Conservation (phyloP, 1,140 invertebrate species). For the Penaeus japonicus region DNA sequence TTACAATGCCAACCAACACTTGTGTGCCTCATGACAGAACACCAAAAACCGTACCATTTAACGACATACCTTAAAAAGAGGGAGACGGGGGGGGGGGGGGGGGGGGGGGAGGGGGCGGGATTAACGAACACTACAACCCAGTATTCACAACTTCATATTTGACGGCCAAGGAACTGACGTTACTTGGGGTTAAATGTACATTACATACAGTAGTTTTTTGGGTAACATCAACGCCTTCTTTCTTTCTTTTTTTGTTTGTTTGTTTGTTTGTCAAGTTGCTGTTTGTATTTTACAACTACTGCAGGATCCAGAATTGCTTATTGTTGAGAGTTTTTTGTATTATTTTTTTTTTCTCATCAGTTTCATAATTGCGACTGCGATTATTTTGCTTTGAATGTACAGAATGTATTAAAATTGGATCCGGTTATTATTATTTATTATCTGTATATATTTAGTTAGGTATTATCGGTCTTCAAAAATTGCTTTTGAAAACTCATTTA, state of each 20-base stretch:
- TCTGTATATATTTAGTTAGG: neutral
- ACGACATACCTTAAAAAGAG: neutral
- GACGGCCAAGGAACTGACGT: constrained; percentile 15
- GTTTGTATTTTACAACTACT: constrained; percentile 18
- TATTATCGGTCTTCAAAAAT: neutral
- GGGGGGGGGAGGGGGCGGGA: no score
- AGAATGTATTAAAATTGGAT: neutral
- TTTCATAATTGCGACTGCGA: neutral
- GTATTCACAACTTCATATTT: constrained; percentile 42
- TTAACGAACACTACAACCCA: constrained; percentile 48
- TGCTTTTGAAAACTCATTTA: neutral
- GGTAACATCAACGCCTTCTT: constrained; percentile 37
- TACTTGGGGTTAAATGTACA: constrained; percentile 45
- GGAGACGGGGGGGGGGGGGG: no score
- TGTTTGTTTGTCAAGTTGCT: no score
- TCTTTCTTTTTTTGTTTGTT: constrained; percentile 19
- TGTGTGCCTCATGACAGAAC: no score
- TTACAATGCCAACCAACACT: no score
- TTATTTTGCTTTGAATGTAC: constrained; percentile 9
- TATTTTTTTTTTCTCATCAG: neutral
- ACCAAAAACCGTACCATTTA: neutral
- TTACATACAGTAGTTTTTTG: constrained; percentile 47
- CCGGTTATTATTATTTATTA: constrained; percentile 20
- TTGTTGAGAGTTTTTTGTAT: constrained; percentile 16
- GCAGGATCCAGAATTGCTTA: constrained; percentile 38